Percentiles rank a stretch among this genome's conserved stretches.
Evolutionary conservation across 2,113 vertebrate genomes (phyloP).

Genomic region (Nesospiza acunhae): DNA sequence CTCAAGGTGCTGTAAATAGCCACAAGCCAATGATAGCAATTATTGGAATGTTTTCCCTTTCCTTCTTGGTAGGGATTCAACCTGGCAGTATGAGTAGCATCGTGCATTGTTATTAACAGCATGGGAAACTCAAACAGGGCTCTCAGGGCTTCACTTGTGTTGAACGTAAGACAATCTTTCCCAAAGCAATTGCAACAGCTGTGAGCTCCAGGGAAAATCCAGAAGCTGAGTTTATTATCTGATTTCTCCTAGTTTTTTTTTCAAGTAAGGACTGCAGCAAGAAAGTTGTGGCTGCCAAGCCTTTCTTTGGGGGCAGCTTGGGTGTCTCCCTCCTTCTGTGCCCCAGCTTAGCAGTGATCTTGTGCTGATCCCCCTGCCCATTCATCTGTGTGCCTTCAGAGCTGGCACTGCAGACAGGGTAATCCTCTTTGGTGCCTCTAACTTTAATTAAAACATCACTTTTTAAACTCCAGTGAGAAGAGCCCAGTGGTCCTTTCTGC

Average conservation of each 20-base stretch:
- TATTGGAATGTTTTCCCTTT: background rate
- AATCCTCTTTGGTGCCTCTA: background rate
- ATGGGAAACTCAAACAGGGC: accelerated
- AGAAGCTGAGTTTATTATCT: background rate
- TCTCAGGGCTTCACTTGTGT: background rate
- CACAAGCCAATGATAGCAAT: background rate
- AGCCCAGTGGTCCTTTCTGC: background rate
- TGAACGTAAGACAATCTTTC: background rate
- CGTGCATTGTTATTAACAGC: background rate
- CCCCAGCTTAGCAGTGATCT: background rate
- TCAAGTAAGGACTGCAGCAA: background rate
- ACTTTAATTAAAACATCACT: background rate
- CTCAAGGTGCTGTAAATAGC: background rate
- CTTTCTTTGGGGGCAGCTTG: background rate
- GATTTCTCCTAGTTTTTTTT: background rate
- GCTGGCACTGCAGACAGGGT: background rate
- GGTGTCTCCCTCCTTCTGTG: background rate
- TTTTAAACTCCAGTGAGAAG: background rate
- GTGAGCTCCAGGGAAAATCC: background rate
- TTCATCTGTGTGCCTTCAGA: background rate
- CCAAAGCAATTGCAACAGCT: background rate
- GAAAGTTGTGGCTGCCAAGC: background rate
- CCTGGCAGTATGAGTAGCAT: accelerated
- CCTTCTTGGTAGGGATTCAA: background rate
- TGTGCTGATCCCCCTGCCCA: background rate